phyloP scores from a whole-genome alignment of 2,113 vertebrate species.

The Cavia aperea region DNA sequence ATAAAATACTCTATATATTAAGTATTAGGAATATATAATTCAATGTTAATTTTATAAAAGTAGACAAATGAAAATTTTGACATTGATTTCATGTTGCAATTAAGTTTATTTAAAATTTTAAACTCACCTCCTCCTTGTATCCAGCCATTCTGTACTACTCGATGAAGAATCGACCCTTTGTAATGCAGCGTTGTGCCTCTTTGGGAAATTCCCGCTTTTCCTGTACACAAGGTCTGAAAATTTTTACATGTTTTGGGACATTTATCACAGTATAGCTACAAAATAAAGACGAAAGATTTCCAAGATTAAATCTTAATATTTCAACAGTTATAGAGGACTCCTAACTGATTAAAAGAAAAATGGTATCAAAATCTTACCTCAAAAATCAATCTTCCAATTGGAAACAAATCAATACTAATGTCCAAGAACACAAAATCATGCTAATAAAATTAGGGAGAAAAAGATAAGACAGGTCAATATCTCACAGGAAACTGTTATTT shows the following conservation, averaged over 20 bases:
- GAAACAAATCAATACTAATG: slow-evolving; percentile 75
- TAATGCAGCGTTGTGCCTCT: slow-evolving; percentile 79
- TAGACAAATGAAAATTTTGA: neutral
- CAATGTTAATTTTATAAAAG: slow-evolving; percentile 17
- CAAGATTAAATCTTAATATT: slow-evolving; percentile 38
- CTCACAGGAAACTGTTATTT: slow-evolving; percentile 15
- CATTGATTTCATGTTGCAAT: neutral
- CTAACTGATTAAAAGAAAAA: neutral
- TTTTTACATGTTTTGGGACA: slow-evolving; percentile 90
- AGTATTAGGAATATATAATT: slow-evolving; percentile 25
- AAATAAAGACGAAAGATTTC: slow-evolving; percentile 41
- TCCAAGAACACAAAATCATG: slow-evolving; percentile 85
- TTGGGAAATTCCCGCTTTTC: slow-evolving; percentile 73
- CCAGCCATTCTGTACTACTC: slow-evolving; percentile 86
- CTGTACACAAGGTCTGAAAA: slow-evolving; percentile 83
- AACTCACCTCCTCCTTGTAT: slow-evolving; percentile 89
- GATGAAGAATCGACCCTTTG: slow-evolving; percentile 84
- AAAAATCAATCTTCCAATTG: slow-evolving; percentile 83
- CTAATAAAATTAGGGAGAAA: slow-evolving; percentile 66
- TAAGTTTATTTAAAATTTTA: neutral
- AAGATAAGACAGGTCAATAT: slow-evolving; percentile 43
- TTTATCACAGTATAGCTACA: slow-evolving; percentile 84
- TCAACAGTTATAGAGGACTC: neutral
- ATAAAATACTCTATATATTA: slow-evolving; percentile 7
- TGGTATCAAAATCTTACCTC: slow-evolving; percentile 77